Evolutionary conservation across 2,113 vertebrate genomes (phyloP).

Genomic region (Epinephelus cyanopodus): DNA sequence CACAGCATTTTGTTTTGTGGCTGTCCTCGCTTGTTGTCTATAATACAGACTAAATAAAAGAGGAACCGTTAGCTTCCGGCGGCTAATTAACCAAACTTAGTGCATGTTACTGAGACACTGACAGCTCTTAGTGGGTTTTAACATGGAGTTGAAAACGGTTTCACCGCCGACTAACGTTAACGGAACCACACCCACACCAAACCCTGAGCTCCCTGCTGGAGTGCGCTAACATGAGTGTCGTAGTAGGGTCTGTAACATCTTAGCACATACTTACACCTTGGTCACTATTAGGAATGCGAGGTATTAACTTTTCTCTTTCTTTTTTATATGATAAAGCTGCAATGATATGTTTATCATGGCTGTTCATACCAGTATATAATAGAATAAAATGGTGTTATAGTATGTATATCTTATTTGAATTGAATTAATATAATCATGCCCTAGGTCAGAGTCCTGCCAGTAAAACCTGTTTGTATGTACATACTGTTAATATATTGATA

Average conservation of each 20-base stretch:
- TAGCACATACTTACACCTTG: not conserved
- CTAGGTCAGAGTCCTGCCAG: too few species aligned
- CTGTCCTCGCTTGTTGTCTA: not conserved
- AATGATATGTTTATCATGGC: too few species aligned
- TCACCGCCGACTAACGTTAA: too few species aligned
- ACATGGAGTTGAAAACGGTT: not conserved
- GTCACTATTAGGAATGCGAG: not conserved
- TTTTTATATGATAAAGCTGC: too few species aligned
- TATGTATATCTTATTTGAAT: too few species aligned
- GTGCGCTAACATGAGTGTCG: not conserved
- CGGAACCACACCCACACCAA: constrained; percentile 10
- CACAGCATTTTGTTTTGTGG: not conserved
- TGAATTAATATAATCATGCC: too few species aligned
- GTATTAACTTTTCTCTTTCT: too few species aligned
- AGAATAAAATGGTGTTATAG: too few species aligned
- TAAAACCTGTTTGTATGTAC: too few species aligned
- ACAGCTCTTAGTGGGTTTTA: not conserved
- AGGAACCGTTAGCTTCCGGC: not conserved
- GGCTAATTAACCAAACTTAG: not conserved
- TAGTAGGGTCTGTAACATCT: not conserved
- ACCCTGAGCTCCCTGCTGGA: not conserved
- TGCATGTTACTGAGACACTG: not conserved
- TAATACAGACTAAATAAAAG: not conserved
- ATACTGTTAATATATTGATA: too few species aligned
- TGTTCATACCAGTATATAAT: too few species aligned